phyloP scores from a whole-genome alignment of 2,113 vertebrate genomes.

The Passer domesticus region DNA sequence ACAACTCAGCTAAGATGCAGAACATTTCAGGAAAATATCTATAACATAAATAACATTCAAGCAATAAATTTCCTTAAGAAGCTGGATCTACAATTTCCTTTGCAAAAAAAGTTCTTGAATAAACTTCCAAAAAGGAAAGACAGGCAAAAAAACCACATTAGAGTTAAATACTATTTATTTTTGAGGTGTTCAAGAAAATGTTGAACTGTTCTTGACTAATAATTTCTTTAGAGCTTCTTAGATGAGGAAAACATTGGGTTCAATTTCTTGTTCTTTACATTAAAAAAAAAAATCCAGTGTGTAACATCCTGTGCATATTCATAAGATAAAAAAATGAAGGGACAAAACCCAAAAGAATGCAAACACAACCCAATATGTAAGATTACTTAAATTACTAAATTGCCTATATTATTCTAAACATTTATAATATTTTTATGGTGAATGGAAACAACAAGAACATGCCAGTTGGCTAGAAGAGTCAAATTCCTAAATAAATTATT shows the following conservation, averaged over 20 bases:
- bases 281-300: not conserved
- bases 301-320: not conserved
- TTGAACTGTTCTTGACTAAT: not conserved
- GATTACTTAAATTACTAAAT: not conserved
- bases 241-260: not conserved
- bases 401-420: not conserved
- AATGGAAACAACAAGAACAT: not conserved
- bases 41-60: not conserved
- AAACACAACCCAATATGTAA: not conserved
- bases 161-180: not conserved
- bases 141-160: not conserved
- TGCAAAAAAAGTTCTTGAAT: not conserved
- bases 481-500: not conserved
- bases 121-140: not conserved
- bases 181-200: not conserved
- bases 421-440: not conserved
- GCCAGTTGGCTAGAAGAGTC: not conserved
- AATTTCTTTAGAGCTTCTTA: not conserved
- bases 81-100: not conserved
- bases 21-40: not conserved
- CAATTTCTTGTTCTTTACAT: not conserved
- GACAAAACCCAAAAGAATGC: not conserved
- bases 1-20: not conserved
- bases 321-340: not conserved
- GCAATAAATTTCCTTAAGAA: not conserved